A percentile compares a stretch with the other conserved stretches of the same genome.
Evolutionary conservation across 2,113 vertebrate species (phyloP).

Genomic region (Calonectris borealis): DNA sequence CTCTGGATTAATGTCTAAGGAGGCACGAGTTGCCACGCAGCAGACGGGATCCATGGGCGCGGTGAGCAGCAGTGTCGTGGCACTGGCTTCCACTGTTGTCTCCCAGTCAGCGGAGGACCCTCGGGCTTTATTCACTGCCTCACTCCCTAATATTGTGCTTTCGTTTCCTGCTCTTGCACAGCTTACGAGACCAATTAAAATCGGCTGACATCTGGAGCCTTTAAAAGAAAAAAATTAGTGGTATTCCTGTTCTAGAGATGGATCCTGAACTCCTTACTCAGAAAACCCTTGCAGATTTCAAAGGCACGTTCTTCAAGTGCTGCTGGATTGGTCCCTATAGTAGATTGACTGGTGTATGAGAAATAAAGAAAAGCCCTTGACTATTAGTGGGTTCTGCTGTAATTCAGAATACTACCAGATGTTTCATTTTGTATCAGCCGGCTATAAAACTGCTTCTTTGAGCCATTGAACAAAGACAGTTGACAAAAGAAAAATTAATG

Average conservation of each 20-base stretch:
- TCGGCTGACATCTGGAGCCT: background rate
- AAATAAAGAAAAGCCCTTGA: conserved; percentile 20
- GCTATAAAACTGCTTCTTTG: conserved; percentile 52
- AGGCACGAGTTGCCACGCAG: rapidly evolving
- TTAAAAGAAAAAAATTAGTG: background rate
- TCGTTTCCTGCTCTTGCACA: background rate
- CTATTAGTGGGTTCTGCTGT: conserved; percentile 26
- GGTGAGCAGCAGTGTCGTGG: rapidly evolving
- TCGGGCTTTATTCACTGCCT: background rate
- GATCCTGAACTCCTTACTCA: background rate
- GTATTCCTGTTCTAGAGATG: background rate
- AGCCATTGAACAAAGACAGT: conserved; percentile 54
- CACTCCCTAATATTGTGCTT: background rate
- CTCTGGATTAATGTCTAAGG: rapidly evolving
- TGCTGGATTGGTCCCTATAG: background rate
- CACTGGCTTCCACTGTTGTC: rapidly evolving
- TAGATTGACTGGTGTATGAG: background rate
- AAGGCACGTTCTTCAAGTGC: background rate
- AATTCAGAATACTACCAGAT: conserved; percentile 62
- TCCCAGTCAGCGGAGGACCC: background rate
- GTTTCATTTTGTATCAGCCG: conserved; percentile 59
- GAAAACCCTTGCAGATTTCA: background rate
- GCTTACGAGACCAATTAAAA: background rate
- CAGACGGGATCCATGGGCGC: rapidly evolving
- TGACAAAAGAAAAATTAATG: conserved; percentile 64